phyloP scores from a whole-genome alignment of 2,113 vertebrate species.

The Crotalus viridis region DNA sequence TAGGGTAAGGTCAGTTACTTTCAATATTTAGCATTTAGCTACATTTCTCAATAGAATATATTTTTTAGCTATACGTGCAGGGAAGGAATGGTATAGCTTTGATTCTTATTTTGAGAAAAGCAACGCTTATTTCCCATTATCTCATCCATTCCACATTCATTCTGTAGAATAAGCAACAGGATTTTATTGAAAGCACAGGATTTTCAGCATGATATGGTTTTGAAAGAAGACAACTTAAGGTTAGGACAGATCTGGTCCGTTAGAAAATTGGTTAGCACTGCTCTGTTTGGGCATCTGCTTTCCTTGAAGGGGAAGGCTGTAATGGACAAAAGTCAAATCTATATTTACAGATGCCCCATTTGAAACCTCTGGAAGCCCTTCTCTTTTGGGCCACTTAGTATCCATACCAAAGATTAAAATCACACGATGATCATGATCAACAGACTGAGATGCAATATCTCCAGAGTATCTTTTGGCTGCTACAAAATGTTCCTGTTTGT shows the following conservation, averaged over 20 bases:
- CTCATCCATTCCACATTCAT: background rate
- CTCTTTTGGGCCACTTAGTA: background rate
- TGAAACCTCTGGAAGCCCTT: background rate
- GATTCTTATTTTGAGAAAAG: background rate
- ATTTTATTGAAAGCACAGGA: background rate
- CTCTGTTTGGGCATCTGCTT: background rate
- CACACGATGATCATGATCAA: background rate
- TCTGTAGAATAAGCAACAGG: background rate
- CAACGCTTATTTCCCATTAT: background rate
- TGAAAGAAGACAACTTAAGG: background rate
- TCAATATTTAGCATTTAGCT: background rate
- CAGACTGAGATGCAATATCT: background rate
- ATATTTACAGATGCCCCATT: background rate
- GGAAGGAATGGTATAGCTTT: background rate
- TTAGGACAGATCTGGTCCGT: background rate
- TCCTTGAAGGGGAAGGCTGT: background rate
- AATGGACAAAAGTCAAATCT: background rate
- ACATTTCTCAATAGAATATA: background rate
- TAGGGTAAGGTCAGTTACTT: background rate
- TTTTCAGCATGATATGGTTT: background rate
- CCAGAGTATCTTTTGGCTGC: background rate
- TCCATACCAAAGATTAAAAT: background rate
- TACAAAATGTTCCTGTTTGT: background rate
- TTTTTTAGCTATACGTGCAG: background rate
- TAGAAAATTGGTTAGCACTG: background rate